A percentile compares a stretch with the other conserved stretches of the same genome.
Evolutionary conservation across 2,797 vertebrate species (phyloP).

Genomic region (Crenuchus spilurus): DNA sequence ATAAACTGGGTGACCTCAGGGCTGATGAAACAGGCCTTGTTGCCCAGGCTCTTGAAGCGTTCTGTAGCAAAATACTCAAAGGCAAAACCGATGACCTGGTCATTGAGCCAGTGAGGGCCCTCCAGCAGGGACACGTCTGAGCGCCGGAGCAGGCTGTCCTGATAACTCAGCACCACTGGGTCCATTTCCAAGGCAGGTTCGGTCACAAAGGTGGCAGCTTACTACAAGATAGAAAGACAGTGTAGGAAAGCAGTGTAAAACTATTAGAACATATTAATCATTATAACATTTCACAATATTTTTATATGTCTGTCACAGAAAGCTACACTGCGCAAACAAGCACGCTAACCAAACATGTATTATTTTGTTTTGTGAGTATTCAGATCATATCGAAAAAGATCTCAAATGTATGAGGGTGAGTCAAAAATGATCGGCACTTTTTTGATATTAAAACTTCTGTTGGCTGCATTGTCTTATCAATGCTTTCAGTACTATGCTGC

Average conservation of each 20-base stretch:
- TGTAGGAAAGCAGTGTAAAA: not conserved
- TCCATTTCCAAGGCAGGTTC: constrained; percentile 80
- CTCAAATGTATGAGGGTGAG: no score
- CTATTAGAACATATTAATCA: no score
- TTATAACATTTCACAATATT: no score
- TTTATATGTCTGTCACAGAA: no score
- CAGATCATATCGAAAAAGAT: no score
- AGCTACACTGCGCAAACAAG: no score
- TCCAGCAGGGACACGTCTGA: constrained; percentile 90
- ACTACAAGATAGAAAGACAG: constrained; percentile 55
- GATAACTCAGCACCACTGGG: constrained; percentile 92
- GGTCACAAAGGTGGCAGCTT: constrained; percentile 44
- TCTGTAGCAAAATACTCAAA: constrained; percentile 90
- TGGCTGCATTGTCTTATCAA: no score
- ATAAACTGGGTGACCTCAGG: constrained; percentile 98
- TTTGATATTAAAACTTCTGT: no score
- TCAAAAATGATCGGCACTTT: no score
- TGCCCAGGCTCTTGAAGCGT: constrained; percentile 80
- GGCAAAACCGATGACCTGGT: constrained; percentile 93
- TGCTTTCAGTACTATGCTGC: no score
- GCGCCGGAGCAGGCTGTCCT: constrained; percentile 91
- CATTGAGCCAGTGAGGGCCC: constrained; percentile 94
- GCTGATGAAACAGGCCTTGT: constrained; percentile 85
- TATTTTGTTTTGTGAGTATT: no score
- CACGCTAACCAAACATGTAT: no score